Conservation (phyloP, 2,113 vertebrate species). For the Amphiprion ocellaris region DNA sequence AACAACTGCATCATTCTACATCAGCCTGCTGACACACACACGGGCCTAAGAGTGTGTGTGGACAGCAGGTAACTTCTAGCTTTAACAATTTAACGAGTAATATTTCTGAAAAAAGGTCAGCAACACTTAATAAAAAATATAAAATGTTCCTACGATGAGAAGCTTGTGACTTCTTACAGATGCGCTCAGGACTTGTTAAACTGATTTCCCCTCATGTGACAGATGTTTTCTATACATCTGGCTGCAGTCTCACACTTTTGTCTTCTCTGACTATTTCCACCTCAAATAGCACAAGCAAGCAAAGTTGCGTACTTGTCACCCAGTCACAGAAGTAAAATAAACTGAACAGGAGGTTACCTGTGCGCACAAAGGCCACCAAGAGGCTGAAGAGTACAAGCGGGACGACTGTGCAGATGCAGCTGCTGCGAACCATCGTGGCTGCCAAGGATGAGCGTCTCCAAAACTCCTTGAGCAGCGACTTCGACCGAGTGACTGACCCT, state of each 20-base stretch:
- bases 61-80: too few relatives aligned
- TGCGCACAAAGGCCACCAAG: slow-evolving; percentile 65
- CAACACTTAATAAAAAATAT: neutral
- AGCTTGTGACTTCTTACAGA: too few relatives aligned
- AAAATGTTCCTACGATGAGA: too few relatives aligned
- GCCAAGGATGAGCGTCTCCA: slow-evolving; percentile 41
- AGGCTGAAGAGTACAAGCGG: slow-evolving; percentile 75
- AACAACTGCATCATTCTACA: slow-evolving; percentile 72
- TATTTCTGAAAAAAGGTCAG: neutral
- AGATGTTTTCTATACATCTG: neutral
- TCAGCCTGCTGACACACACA: slow-evolving; percentile 23
- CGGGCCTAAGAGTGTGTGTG: slow-evolving; percentile 3
- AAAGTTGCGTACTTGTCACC: neutral
- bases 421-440: slow-evolving; percentile 75
- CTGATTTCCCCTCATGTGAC: neutral
- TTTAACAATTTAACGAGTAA: neutral
- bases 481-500: slow-evolving; percentile 39
- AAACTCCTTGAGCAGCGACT: slow-evolving; percentile 51
- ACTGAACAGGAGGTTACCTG: slow-evolving; percentile 76
- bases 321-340: neutral
- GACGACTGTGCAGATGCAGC: slow-evolving; percentile 67
- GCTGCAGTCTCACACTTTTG: neutral
- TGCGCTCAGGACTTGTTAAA: too few relatives aligned
- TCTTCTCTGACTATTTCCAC: neutral
- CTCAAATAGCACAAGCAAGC: neutral